Evolutionary conservation across 92 coral and sea anemone species (phyloP).

Genomic region (Epizoanthus rinbou): DNA sequence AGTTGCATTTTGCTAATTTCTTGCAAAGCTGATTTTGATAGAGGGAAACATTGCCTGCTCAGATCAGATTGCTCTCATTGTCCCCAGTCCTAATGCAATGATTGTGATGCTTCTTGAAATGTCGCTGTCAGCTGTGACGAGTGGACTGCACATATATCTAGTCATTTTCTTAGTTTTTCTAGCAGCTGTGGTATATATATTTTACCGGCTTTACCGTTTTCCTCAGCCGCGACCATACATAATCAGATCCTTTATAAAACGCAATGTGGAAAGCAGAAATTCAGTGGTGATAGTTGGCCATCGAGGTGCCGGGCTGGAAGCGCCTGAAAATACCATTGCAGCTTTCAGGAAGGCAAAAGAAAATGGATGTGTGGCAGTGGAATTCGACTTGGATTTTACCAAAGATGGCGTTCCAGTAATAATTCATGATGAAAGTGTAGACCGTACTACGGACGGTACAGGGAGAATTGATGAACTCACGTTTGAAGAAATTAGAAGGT

Average conservation of each 20-base stretch:
- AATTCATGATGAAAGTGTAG: slow-evolving; percentile 93
- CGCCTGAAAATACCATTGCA: slow-evolving; percentile 91
- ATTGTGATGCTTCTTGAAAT: slow-evolving; percentile 83
- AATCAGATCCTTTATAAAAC: slow-evolving; percentile 77
- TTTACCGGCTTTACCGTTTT: slow-evolving; percentile 83
- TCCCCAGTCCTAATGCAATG: slow-evolving; percentile 58
- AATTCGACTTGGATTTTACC: slow-evolving; percentile 93
- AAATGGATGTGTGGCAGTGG: slow-evolving; percentile 89
- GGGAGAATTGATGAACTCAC: slow-evolving; percentile 80
- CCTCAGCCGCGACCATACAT: slow-evolving; percentile 89
- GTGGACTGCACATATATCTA: slow-evolving; percentile 81
- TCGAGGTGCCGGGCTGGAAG: slow-evolving; percentile 82
- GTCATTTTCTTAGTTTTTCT: slow-evolving; percentile 62
- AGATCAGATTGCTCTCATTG: neutral
- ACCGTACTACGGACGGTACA: slow-evolving; percentile 90
- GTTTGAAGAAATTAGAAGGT: slow-evolving; percentile 63
- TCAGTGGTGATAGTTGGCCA: slow-evolving; percentile 81
- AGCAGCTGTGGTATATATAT: slow-evolving; percentile 60
- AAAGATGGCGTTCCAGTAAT: slow-evolving; percentile 96
- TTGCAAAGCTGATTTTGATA: neutral
- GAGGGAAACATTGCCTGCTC: neutral
- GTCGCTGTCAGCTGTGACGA: slow-evolving; percentile 76
- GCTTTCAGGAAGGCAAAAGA: slow-evolving; percentile 88
- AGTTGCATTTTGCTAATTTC: neutral
- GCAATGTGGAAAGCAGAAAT: slow-evolving; percentile 62